Conservation (phyloP, 2,113 vertebrate species). For the Rana temporaria region DNA sequence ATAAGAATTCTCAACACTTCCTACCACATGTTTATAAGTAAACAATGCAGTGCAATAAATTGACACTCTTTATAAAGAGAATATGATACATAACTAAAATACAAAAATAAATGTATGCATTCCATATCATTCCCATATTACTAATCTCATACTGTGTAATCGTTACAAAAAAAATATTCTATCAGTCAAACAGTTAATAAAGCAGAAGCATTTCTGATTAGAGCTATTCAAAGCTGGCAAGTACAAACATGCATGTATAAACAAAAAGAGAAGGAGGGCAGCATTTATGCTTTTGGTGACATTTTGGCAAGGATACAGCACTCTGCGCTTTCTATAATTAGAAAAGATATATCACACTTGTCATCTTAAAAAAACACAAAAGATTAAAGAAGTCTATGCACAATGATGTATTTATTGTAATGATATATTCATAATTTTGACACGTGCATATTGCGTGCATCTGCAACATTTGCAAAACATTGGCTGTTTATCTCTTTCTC, state of each 20-base stretch:
- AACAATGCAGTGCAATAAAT: too few species aligned
- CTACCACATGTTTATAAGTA: too few species aligned
- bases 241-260: constrained; percentile 47
- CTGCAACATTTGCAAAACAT: too few species aligned
- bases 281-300: constrained; percentile 46
- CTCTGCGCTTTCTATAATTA: constrained; percentile 48
- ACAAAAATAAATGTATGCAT: too few species aligned
- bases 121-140: too few species aligned
- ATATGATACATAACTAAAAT: too few species aligned
- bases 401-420: background rate
- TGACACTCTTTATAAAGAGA: too few species aligned
- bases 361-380: constrained; percentile 46
- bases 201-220: constrained; percentile 14
- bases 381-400: constrained; percentile 26
- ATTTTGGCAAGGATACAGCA: constrained; percentile 46
- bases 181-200: constrained; percentile 33
- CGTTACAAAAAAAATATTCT: background rate
- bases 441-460: background rate
- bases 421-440: background rate
- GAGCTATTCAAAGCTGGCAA: constrained; percentile 42
- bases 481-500: too few species aligned
- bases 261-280: constrained; percentile 46
- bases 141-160: too few species aligned
- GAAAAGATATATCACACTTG: constrained; percentile 53
- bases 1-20: too few species aligned